These are phyloP conservation scores for Tragelaphus imberbis DNA, from an alignment of 2,113 vertebrate genomes.

Conservation along the genomic window DNA sequence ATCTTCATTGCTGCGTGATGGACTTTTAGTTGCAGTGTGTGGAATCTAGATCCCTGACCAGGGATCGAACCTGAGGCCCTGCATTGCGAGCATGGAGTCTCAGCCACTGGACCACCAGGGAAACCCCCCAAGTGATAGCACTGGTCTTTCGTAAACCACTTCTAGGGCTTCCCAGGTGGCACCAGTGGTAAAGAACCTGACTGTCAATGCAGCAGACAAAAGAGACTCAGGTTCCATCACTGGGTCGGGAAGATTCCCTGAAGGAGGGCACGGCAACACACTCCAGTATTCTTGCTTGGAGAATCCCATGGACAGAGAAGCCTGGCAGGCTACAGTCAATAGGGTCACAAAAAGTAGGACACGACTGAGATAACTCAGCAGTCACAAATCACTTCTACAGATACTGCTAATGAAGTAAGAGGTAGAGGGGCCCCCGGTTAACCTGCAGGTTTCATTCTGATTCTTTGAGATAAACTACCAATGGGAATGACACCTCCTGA, in stretches of 20 bases:
- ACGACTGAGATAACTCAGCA: fast-evolving
- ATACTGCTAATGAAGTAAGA: not conserved
- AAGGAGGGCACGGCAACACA: not conserved
- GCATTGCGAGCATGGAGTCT: not conserved
- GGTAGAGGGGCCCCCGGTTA: not conserved
- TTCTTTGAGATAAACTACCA: not conserved
- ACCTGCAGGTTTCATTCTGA: not conserved
- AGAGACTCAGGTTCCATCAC: not conserved
- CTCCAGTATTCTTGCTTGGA: not conserved
- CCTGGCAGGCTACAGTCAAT: not conserved
- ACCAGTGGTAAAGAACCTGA: not conserved
- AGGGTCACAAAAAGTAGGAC: not conserved
- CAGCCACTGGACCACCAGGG: not conserved
- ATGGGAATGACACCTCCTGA: not conserved
- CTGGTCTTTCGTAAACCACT: not conserved
- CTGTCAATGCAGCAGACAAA: not conserved
- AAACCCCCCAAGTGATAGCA: not conserved
- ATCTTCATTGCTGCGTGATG: not conserved
- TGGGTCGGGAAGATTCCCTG: not conserved
- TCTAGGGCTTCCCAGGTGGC: not conserved
- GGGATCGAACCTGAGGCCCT: not conserved
- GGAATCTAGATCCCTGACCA: not conserved
- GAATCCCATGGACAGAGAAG: not conserved
- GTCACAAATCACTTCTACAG: not conserved
- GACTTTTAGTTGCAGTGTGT: not conserved